Percentiles rank a stretch among this genome's conserved stretches.
Evolutionary conservation across 2,797 vertebrate genomes (phyloP).

Genomic region (Hapalemur alaotrensis): DNA sequence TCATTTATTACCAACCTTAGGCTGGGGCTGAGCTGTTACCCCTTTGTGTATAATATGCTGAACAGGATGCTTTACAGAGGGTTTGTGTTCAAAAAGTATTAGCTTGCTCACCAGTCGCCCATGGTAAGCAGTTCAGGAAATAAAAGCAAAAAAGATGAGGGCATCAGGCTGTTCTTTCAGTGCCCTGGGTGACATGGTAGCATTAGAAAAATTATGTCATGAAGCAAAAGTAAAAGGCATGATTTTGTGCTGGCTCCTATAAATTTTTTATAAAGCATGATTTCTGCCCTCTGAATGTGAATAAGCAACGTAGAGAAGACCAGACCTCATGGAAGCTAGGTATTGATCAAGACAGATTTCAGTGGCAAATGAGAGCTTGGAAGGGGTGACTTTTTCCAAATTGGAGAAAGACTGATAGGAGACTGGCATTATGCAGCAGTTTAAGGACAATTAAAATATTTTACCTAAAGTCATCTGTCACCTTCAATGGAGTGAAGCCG

Average conservation of each 20-base stretch:
- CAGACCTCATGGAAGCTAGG: background rate
- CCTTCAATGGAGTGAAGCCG: background rate
- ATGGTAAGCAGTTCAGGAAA: background rate
- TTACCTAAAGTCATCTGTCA: constrained; percentile 17
- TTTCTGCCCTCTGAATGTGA: background rate
- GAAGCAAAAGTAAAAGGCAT: background rate
- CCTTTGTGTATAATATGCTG: background rate
- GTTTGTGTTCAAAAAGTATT: background rate
- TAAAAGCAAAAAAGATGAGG: background rate
- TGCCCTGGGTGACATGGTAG: background rate
- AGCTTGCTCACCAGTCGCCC: background rate
- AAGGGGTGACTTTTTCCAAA: background rate
- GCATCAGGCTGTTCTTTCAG: background rate
- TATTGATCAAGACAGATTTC: background rate
- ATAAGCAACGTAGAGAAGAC: background rate
- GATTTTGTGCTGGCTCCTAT: background rate
- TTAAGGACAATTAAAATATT: background rate
- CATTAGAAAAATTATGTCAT: background rate
- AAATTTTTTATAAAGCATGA: background rate
- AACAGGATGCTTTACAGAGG: background rate
- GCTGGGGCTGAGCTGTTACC: background rate
- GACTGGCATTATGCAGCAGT: background rate
- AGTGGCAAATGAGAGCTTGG: background rate
- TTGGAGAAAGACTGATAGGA: background rate
- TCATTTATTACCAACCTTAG: background rate